A percentile compares a stretch with the other conserved stretches of the same genome.
These are phyloP conservation scores for Cervus canadensis DNA, from an alignment of 2,113 vertebrate genomes.

Conservation along the genomic window DNA sequence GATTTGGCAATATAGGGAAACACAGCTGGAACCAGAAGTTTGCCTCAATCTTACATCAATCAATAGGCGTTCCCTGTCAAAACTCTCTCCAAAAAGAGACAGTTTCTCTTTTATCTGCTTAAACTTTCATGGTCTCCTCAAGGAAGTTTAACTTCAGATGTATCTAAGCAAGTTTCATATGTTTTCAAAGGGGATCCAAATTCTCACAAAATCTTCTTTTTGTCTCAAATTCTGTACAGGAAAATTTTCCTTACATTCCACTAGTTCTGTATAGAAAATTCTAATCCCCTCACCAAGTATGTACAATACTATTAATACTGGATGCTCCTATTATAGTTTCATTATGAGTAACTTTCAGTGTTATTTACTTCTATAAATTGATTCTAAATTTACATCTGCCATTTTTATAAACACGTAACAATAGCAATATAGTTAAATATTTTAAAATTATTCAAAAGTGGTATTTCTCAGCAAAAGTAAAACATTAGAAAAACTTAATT, in stretches of 20 bases:
- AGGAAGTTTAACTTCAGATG: not conserved
- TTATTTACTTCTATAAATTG: not conserved
- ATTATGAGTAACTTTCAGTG: not conserved
- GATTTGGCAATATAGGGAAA: not conserved
- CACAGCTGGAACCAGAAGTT: not conserved
- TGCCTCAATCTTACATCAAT: not conserved
- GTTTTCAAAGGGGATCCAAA: not conserved
- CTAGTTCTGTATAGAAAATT: not conserved
- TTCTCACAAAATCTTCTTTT: constrained; percentile 5
- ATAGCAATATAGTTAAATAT: not conserved
- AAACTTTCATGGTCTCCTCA: not conserved
- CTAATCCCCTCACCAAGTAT: not conserved
- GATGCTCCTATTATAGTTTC: not conserved
- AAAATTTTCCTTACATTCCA: not conserved
- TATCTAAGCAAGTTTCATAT: not conserved
- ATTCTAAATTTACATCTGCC: not conserved
- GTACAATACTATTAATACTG: not conserved
- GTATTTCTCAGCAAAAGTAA: not conserved
- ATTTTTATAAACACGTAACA: not conserved
- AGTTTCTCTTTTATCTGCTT: not conserved
- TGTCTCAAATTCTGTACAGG: not conserved
- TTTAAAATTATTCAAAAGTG: not conserved
- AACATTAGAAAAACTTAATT: not conserved
- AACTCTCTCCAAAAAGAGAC: not conserved
- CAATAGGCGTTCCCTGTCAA: not conserved